Evolutionary conservation across 2,113 vertebrate genomes (phyloP), one percentile per base, ranked within the genome.

Genomic region (Galbula dea): DNA sequence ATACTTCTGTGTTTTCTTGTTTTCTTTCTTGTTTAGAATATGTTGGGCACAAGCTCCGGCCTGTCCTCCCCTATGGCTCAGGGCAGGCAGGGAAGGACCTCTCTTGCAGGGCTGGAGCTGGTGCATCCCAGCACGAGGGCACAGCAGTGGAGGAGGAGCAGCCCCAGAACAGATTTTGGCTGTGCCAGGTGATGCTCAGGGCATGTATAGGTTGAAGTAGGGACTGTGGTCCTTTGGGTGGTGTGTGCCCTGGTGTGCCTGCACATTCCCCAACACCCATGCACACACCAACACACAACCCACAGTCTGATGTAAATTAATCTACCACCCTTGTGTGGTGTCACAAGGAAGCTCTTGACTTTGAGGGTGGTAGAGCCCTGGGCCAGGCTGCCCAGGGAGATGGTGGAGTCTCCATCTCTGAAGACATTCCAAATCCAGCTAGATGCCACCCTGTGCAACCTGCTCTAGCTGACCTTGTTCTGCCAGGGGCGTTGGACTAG

Each of bases 261-360:
- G n/a, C n/a, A n/a, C n/a, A n/a, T n/a, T n/a, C 23, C 2, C 14
- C 20, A 8, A 3, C 62, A 11, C 13, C 34, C 13, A 1, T 2
- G 9, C 30, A 27, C 37, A 69, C 20, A 11, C 1, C 1, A 16
- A 54, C 20, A 10, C 58, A 34, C 1, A 3, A 15, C 17, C 17
- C 41, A 61, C 41, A 27, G 29, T 16, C 34, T 1, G 0, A 5
- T 76, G 72, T 57, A 59, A 39, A 72, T 45, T 45, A 10, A 5
- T 21, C 34, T 49, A 36, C 4, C 26, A n/a, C 3, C n/a, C 15
- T 45, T 15, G 5, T 7, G 51, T 41, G n/a, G 15, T 52, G 65
- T 16, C 12, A 4, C 21, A 65, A 11, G 15, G 7, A 21, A 19
- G 11, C 30, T 6, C 23, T n/a, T n/a, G n/a, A n/a, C n/a, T n/a